These are phyloP conservation scores for Drosophila neutralis DNA, from an alignment of 2,888 invertebrate species.

Conservation along the genomic window DNA sequence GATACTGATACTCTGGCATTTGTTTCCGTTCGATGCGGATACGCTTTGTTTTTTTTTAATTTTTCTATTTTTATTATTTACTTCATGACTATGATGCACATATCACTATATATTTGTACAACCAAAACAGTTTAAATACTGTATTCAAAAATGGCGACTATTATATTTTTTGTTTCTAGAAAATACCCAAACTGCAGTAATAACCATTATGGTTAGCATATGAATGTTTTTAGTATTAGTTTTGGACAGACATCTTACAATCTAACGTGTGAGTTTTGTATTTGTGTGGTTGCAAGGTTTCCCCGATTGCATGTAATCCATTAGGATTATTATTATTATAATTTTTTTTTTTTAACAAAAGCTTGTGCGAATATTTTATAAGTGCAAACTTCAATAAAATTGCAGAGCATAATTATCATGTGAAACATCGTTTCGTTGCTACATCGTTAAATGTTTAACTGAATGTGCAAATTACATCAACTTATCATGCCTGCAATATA, in stretches of 20 bases:
- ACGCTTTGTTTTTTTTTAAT: neutral
- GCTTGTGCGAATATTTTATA: neutral
- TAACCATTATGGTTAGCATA: neutral
- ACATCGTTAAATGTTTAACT: conserved; percentile 9
- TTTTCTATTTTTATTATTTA: neutral
- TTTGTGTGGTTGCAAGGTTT: neutral
- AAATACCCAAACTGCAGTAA: neutral
- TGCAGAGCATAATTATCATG: neutral
- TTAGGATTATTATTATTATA: neutral
- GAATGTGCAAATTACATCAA: conserved; percentile 14
- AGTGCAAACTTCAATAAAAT: neutral
- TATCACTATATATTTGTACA: conserved; percentile 1
- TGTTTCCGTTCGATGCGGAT: conserved; percentile 18
- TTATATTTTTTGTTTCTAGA: neutral
- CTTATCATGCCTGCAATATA: conserved; percentile 4
- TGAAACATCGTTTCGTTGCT: neutral
- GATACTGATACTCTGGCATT: conserved; percentile 39
- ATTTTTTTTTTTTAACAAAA: neutral
- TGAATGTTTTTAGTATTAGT: neutral
- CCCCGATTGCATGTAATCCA: neutral
- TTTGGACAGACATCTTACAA: neutral
- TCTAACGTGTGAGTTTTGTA: neutral
- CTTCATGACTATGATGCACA: conserved; percentile 1
- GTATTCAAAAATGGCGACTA: neutral
- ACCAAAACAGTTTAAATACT: neutral